Evolutionary conservation across 2,113 vertebrate genomes (phyloP).

Genomic region (Microcebus murinus): DNA sequence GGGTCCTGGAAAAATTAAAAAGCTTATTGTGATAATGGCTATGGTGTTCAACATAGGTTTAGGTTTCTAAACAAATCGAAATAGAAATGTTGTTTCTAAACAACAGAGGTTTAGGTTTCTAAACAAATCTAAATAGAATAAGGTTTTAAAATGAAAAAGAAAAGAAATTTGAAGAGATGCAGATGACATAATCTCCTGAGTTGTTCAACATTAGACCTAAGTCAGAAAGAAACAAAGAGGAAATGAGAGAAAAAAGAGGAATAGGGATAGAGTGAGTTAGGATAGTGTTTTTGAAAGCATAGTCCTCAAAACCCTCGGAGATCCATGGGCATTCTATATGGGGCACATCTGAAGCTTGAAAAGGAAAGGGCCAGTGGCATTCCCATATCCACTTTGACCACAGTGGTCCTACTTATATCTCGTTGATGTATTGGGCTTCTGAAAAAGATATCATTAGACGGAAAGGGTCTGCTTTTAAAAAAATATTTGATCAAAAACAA

Average conservation of each 20-base stretch:
- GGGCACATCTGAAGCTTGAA: not conserved
- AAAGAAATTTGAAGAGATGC: not conserved
- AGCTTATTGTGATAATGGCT: not conserved
- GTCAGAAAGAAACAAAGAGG: not conserved
- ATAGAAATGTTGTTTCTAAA: slow-evolving; percentile 1
- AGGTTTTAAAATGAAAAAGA: not conserved
- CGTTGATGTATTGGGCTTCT: not conserved
- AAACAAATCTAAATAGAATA: slow-evolving; percentile 37
- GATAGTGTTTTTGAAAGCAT: not conserved
- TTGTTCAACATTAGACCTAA: not conserved
- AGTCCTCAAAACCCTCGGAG: not conserved
- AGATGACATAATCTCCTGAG: not conserved
- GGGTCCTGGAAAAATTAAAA: not conserved
- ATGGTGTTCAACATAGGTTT: not conserved
- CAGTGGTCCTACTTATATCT: not conserved
- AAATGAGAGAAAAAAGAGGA: not conserved
- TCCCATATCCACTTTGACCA: not conserved
- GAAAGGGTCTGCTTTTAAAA: not conserved
- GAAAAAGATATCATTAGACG: not conserved
- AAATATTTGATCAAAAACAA: not conserved
- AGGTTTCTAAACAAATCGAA: slow-evolving; percentile 51
- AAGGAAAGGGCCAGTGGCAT: not conserved
- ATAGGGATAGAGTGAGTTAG: not conserved
- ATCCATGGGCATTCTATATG: not conserved
- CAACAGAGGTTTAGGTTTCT: not conserved